Conservation (phyloP, 35 echinoderm and acorn worm species). For the Diadema setosum region DNA sequence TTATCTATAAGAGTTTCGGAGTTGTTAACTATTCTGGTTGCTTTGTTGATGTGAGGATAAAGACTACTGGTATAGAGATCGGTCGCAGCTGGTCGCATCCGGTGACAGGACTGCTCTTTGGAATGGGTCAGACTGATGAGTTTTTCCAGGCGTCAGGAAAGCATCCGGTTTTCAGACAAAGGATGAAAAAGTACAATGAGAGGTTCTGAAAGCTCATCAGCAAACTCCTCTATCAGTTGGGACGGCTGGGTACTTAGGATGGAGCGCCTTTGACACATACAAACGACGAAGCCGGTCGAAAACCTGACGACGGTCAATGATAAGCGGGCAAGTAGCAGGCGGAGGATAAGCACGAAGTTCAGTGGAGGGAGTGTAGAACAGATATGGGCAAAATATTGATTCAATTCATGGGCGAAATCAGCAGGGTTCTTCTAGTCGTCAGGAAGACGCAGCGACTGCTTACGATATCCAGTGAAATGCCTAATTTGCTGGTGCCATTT, state of each 20-base stretch:
- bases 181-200: conserved; percentile 23
- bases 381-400: not conserved
- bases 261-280: conserved; percentile 7
- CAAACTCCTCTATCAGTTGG: not conserved
- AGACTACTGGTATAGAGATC: too few species aligned
- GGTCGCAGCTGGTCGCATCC: not conserved
- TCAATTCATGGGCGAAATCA: not conserved
- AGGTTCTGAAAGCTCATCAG: conserved; percentile 11
- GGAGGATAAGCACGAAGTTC: not conserved
- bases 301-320: not conserved
- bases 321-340: not conserved
- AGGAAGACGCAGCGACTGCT: not conserved
- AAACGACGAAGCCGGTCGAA: not conserved
- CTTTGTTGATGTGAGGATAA: too few species aligned
- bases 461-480: not conserved
- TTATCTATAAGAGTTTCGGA: too few species aligned
- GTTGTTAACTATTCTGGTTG: too few species aligned
- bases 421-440: not conserved
- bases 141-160: conserved; percentile 14
- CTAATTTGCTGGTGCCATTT: not conserved
- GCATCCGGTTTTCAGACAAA: not conserved
- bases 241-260: not conserved
- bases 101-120: not conserved
- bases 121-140: conserved; percentile 14
- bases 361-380: not conserved